Conservation (phyloP, 2,888 invertebrate species). For the Conus canariensis region DNA sequence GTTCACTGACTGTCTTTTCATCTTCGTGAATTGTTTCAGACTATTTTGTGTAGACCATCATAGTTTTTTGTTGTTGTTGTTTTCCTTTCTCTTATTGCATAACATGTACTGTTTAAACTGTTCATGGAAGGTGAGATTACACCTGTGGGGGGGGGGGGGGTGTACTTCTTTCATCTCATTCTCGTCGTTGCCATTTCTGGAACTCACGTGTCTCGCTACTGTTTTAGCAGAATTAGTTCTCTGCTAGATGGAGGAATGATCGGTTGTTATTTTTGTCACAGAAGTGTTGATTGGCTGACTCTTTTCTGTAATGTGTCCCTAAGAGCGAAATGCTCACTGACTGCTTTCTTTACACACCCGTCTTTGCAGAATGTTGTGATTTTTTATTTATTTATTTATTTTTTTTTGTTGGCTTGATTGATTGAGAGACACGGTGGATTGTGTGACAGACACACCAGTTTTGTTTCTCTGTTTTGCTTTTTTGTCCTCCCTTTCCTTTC, state of each 20-base stretch:
- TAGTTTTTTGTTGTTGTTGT: neutral
- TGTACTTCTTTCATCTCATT: too few species aligned
- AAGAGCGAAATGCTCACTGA: too few species aligned
- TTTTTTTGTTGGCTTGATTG: neutral
- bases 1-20: neutral
- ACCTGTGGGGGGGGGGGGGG: neutral
- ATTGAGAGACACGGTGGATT: too few species aligned
- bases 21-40: neutral
- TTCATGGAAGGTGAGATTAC: neutral
- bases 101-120: neutral
- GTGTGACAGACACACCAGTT: too few species aligned
- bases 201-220: too few species aligned
- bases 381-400: neutral
- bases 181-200: too few species aligned
- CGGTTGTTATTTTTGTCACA: neutral
- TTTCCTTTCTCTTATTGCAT: neutral
- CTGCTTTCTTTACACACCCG: too few species aligned
- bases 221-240: too few species aligned
- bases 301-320: neutral
- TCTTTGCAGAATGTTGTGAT: neutral
- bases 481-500: neutral
- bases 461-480: neutral
- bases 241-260: neutral
- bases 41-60: neutral
- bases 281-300: neutral